Evolutionary conservation across 2,113 vertebrate species (phyloP).

Genomic region (Sander vitreus): DNA sequence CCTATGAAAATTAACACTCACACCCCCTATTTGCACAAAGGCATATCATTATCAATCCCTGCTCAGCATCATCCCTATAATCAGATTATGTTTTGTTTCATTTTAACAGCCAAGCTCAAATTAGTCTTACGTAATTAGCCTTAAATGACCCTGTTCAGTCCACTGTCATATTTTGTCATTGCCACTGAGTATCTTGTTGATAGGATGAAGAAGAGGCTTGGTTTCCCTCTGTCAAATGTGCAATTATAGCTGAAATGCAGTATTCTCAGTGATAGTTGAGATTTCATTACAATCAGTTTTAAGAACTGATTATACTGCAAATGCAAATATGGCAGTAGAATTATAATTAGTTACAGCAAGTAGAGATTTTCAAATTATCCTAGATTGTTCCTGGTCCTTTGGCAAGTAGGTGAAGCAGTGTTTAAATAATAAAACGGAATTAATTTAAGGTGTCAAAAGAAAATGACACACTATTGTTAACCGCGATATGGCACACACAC

Average conservation of each 20-base stretch:
- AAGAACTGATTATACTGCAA: conserved; percentile 33
- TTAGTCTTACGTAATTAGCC: conserved; percentile 70
- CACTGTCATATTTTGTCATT: conserved; percentile 58
- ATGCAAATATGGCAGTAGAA: conserved; percentile 38
- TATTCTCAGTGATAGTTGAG: conserved; percentile 16
- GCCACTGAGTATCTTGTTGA: conserved; percentile 21
- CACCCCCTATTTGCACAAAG: conserved; percentile 5
- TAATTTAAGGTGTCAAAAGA: conserved; percentile 20
- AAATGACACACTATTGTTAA: conserved; percentile 31
- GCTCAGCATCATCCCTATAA: conserved; percentile 10
- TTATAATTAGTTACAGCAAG: conserved; percentile 18
- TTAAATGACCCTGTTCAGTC: conserved; percentile 64
- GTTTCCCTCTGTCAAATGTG: conserved; percentile 34
- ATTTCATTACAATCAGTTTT: conserved; percentile 34
- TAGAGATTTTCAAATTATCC: conserved; percentile 17
- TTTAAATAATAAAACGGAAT: conserved; percentile 19
- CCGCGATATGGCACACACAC: neutral
- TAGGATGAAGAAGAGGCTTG: neutral
- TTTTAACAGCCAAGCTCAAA: conserved; percentile 69
- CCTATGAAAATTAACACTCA: conserved; percentile 9
- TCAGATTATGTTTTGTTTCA: conserved; percentile 59
- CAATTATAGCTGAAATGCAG: conserved; percentile 36
- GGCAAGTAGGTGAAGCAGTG: conserved; percentile 8
- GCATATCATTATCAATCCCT: conserved; percentile 21
- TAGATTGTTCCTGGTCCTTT: conserved; percentile 1